Conservation (phyloP, 1,140 invertebrate species). For the Anastatus disparis region DNA sequence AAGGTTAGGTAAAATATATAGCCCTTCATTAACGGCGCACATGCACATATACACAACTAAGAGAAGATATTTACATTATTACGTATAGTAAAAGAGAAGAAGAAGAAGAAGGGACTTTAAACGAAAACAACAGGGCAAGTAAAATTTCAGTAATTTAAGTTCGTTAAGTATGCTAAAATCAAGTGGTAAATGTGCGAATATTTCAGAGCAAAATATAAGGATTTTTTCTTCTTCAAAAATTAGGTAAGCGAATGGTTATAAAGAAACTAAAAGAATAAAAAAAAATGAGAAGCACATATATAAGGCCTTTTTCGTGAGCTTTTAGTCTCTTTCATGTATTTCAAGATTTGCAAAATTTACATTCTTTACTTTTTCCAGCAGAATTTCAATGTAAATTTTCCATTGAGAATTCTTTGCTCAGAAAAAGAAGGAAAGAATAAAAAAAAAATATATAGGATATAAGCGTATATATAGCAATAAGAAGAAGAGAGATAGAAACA, state of each 20-base stretch:
- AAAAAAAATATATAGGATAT: no score
- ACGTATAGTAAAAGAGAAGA: conserved; percentile 24
- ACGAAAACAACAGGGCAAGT: conserved; percentile 11
- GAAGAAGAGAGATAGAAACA: not conserved
- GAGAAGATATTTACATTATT: conserved; percentile 26
- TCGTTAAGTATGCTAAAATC: conserved; percentile 38
- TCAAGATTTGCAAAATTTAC: conserved; percentile 36
- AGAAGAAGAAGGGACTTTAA: not conserved
- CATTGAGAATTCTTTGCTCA: conserved; percentile 22
- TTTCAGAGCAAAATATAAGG: not conserved
- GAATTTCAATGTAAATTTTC: conserved; percentile 33
- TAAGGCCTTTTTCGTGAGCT: no score
- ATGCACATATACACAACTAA: no score
- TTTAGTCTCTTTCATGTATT: conserved; percentile 24
- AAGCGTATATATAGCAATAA: not conserved
- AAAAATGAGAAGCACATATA: not conserved
- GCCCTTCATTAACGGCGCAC: no score
- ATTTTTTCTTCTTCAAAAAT: no score
- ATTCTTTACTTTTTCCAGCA: conserved; percentile 16
- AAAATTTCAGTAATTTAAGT: conserved; percentile 28
- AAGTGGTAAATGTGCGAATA: not conserved
- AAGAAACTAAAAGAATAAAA: not conserved
- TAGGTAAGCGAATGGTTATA: not conserved
- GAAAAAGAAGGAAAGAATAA: no score
- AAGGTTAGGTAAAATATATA: no score